Evolutionary conservation across 2,888 invertebrate genomes (phyloP), one percentile per base, ranked within the genome.

Genomic region (Hecatera dysodea): DNA sequence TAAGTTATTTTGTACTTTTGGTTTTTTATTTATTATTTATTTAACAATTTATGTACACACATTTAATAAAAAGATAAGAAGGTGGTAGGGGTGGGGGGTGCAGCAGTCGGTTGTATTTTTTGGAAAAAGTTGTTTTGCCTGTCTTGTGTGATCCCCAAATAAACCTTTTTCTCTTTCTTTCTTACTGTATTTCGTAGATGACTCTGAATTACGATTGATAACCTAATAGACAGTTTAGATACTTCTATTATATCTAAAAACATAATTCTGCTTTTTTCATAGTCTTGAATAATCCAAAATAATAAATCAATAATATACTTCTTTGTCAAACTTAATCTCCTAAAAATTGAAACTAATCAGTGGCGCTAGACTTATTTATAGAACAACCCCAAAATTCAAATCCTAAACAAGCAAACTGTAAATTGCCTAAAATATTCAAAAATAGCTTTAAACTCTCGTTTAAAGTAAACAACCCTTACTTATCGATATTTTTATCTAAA

Each of bases 401-500:
- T 68, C 36, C 62, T 55, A 61, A 61, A 48, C 59, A 55, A 53
- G 15, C 70, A 60, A 52, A 70, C 61, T 27, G 55, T 65, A 63
- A 79, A 59, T 62, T 48, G 42, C n/a, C 29, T 17, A 79, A 50
- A 53, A 17, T n/a, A n/a, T 52, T 64, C 64, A 44, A 61, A 81
- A 81, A 81, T 61, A 29, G 55, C 11, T 39, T 60, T 61, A 69
- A 67, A 79, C 79, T 64, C 48, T 48, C 50, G 22, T 82, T 74
- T 66, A 36, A 61, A 74, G 75, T 82, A 79, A 80, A 82, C 82
- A 80, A 79, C 80, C 82, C 82, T 81, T 79, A 61, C n/a, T 73
- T 82, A 77, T 80, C 83, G 81, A 78, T 77, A 82, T 82, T 83
- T 81, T 85, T 78, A 86, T 86, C 81, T 86, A 62, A 74, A 82